Conservation (phyloP, 2,113 vertebrate species). For the Microtus richardsoni region DNA sequence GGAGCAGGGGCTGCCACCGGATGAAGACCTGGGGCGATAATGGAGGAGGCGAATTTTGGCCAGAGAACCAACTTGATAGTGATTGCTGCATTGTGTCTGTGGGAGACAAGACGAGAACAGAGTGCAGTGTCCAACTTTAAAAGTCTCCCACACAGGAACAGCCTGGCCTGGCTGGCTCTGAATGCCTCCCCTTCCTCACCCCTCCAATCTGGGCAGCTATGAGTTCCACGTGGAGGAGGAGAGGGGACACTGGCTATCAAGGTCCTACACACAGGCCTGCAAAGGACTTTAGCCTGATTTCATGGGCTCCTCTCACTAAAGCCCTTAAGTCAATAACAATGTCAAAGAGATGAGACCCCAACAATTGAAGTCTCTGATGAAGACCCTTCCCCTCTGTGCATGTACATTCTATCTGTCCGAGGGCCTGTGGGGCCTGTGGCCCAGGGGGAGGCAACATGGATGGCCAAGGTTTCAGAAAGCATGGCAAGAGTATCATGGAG, state of each 20-base stretch:
- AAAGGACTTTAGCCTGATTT: background rate
- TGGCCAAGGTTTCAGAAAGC: background rate
- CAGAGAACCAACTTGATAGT: background rate
- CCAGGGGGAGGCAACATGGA: background rate
- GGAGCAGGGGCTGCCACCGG: too few relatives aligned
- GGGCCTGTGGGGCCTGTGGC: background rate
- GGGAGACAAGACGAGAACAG: background rate
- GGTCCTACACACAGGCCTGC: background rate
- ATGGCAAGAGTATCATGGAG: background rate
- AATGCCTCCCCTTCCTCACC: background rate
- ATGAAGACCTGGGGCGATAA: background rate
- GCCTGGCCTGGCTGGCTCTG: background rate
- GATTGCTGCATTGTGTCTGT: background rate
- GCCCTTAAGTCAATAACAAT: background rate
- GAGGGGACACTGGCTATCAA: background rate
- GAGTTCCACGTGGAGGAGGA: background rate
- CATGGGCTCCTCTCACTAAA: background rate
- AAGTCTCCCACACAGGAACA: conserved; percentile 62
- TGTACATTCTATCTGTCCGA: background rate
- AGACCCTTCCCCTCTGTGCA: background rate
- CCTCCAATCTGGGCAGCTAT: background rate
- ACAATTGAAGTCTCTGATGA: background rate
- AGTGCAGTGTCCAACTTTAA: background rate
- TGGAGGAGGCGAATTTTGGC: background rate
- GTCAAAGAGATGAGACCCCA: background rate